Evolutionary conservation across 2,888 invertebrate species (phyloP).

Genomic region (Cataglyphis altisquamis): DNA sequence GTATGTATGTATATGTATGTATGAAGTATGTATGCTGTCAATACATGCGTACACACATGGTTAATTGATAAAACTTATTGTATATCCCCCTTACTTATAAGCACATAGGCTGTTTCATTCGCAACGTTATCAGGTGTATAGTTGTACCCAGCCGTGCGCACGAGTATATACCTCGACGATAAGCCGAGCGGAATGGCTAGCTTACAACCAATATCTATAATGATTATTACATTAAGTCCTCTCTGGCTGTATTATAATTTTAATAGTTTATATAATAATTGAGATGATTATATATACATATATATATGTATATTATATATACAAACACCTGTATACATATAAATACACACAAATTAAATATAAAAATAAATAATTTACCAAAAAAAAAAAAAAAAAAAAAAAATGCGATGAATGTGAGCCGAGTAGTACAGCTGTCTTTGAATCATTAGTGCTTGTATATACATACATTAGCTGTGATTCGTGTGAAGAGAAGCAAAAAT

Average conservation of each 20-base stretch:
- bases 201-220: constrained; percentile 80
- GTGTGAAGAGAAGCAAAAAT: constrained; percentile 67
- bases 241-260: constrained; percentile 85
- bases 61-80: constrained; percentile 77
- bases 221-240: constrained; percentile 79
- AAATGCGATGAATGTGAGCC: constrained; percentile 63
- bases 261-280: constrained; percentile 81
- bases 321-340: constrained; percentile 81
- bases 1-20: constrained; percentile 61
- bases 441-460: constrained; percentile 77
- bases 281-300: constrained; percentile 78
- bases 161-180: constrained; percentile 33
- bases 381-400: too few species aligned
- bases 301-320: constrained; percentile 80
- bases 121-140: constrained; percentile 64
- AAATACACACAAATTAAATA: constrained; percentile 79
- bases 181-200: constrained; percentile 76
- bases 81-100: constrained; percentile 77
- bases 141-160: constrained; percentile 58
- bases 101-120: constrained; percentile 78
- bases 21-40: constrained; percentile 64
- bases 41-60: constrained; percentile 76
- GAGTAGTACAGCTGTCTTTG: constrained; percentile 68
- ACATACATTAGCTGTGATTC: constrained; percentile 71
- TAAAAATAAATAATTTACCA: constrained; percentile 76